Conservation (phyloP, 1,140 invertebrate species). For the Melipona quadrifasciata region DNA sequence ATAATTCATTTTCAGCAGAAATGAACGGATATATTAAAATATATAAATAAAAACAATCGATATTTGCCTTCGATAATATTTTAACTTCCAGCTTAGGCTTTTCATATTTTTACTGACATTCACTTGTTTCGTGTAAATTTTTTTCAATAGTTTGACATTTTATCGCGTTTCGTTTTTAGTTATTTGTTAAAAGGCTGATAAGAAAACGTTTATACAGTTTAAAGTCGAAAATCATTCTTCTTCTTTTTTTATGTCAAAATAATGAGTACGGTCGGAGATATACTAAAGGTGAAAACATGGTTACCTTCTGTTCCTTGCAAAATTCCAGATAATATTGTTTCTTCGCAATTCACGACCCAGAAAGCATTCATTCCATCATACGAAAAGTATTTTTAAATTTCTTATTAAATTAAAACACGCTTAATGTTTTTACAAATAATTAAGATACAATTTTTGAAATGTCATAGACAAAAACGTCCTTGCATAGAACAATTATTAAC, state of each 20-base stretch:
- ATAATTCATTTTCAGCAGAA: neutral
- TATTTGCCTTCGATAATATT: neutral
- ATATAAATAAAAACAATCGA: neutral
- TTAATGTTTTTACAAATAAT: neutral
- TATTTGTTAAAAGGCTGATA: neutral
- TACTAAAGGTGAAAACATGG: slow-evolving; percentile 36
- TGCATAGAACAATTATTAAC: slow-evolving; percentile 66
- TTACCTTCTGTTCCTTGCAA: slow-evolving; percentile 27
- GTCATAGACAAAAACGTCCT: slow-evolving; percentile 50
- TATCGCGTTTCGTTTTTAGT: neutral
- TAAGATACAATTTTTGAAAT: neutral
- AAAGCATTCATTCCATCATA: slow-evolving; percentile 56
- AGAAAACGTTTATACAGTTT: neutral
- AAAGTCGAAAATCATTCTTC: neutral
- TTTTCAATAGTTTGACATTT: neutral
- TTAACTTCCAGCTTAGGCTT: neutral
- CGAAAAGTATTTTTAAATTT: slow-evolving; percentile 44
- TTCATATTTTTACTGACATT: neutral
- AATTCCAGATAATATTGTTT: slow-evolving; percentile 53
- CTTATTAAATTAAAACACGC: neutral
- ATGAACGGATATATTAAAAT: no score
- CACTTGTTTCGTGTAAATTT: neutral
- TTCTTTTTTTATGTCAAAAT: neutral
- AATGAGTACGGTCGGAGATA: slow-evolving; percentile 11
- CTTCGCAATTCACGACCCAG: slow-evolving; percentile 30